Conservation (phyloP, 2,113 vertebrate species). For the Cavia aperea region DNA sequence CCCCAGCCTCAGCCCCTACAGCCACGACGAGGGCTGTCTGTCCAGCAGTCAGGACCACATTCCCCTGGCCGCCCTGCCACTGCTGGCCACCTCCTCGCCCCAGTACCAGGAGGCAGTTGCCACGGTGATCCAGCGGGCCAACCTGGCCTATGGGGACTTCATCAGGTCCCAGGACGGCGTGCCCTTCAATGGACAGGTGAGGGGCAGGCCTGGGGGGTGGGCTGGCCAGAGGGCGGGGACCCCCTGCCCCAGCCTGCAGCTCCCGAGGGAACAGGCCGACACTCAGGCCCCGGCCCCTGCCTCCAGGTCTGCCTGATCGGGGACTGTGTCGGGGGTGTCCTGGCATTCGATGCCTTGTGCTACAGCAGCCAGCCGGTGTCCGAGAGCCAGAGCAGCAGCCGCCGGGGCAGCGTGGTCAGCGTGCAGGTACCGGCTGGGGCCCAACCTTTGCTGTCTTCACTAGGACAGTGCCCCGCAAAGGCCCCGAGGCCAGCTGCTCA, state of each 20-base stretch:
- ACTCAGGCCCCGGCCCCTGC: background rate
- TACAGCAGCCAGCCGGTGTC: conserved; percentile 86
- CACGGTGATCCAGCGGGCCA: conserved; percentile 90
- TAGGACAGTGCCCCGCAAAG: background rate
- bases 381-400: conserved; percentile 94
- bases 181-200: conserved; percentile 92
- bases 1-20: conserved; percentile 92
- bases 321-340: conserved; percentile 96
- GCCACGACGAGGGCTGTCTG: conserved; percentile 92
- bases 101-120: conserved; percentile 97
- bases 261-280: background rate
- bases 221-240: background rate
- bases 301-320: conserved; percentile 94
- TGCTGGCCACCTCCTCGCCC: conserved; percentile 92
- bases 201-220: background rate
- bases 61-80: conserved; percentile 91
- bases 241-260: background rate
- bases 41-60: conserved; percentile 99
- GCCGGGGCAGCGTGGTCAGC: conserved; percentile 87
- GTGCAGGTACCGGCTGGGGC: conserved; percentile 79
- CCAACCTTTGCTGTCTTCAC: background rate
- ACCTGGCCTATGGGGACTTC: conserved; percentile 93
- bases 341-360: conserved; percentile 95
- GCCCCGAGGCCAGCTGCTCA: background rate
- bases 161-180: conserved; percentile 88